Percentiles rank a stretch among this genome's conserved stretches.
Evolutionary conservation across 1,140 invertebrate species (phyloP).

Genomic region (Drosophila paulistorum): DNA sequence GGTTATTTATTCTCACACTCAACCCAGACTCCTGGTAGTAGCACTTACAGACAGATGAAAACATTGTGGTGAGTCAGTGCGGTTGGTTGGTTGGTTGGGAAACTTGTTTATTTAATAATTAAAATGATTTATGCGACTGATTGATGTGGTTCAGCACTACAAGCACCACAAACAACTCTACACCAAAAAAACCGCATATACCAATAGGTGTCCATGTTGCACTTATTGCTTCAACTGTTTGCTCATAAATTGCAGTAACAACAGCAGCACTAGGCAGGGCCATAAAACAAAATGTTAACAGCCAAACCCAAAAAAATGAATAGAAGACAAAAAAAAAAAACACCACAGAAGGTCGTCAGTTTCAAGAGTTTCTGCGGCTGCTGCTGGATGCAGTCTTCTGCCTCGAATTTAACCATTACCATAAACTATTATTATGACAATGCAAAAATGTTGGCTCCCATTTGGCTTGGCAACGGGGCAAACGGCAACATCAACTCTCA

Average conservation of each 20-base stretch:
- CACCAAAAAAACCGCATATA: conserved; percentile 20
- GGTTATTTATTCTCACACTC: conserved; percentile 25
- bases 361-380: conserved; percentile 11
- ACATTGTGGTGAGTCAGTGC: conserved; percentile 19
- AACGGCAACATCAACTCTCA: background rate
- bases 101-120: conserved; percentile 74
- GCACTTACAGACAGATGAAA: background rate
- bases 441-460: conserved; percentile 11
- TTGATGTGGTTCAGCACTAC: conserved; percentile 49
- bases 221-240: conserved; percentile 34
- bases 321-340: background rate
- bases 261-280: conserved; percentile 15
- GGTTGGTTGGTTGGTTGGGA: conserved; percentile 13
- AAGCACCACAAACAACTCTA: conserved; percentile 13
- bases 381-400: conserved; percentile 35
- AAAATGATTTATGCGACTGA: conserved; percentile 72
- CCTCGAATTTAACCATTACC: conserved; percentile 10
- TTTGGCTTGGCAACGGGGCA: background rate
- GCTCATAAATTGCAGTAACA: conserved; percentile 32
- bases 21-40: background rate
- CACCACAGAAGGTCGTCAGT: conserved; percentile 45
- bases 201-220: conserved; percentile 45
- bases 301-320: conserved; percentile 45
- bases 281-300: conserved; percentile 59
- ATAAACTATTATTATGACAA: conserved; percentile 19